Percentiles rank a stretch among this genome's conserved stretches.
Evolutionary conservation across 2,113 vertebrate genomes (phyloP).

Genomic region (Ictalurus punctatus): DNA sequence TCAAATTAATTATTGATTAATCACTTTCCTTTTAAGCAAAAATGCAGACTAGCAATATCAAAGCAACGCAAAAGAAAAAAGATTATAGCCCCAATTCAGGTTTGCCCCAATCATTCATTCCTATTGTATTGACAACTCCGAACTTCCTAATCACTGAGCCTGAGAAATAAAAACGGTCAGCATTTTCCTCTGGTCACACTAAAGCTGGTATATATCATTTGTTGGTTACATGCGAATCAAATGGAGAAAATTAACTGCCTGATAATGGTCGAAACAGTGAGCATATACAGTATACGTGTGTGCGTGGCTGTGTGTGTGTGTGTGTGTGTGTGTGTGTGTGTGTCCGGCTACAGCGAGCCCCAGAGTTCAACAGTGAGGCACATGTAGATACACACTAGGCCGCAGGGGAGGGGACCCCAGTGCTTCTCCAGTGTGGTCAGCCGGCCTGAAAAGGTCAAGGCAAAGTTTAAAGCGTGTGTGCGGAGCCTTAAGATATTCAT

Average conservation of each 20-base stretch:
- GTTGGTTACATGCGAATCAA: slow-evolving; percentile 62
- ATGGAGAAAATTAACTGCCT: slow-evolving; percentile 57
- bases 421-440: slow-evolving; percentile 48
- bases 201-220: slow-evolving; percentile 72
- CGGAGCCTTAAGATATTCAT: slow-evolving; percentile 79
- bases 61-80: slow-evolving; percentile 71
- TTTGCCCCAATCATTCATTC: slow-evolving; percentile 76
- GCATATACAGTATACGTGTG: slow-evolving; percentile 36
- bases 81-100: slow-evolving; percentile 75
- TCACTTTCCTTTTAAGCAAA: slow-evolving; percentile 80
- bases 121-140: slow-evolving; percentile 74
- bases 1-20: slow-evolving; percentile 86
- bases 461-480: slow-evolving; percentile 74
- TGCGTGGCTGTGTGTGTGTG: slow-evolving; percentile 38
- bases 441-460: slow-evolving; percentile 71
- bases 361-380: slow-evolving; percentile 37
- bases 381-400: slow-evolving; percentile 45
- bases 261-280: slow-evolving; percentile 26
- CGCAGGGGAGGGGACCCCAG: slow-evolving; percentile 46
- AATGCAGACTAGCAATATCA: slow-evolving; percentile 80
- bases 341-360: slow-evolving; percentile 20
- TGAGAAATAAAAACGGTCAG: slow-evolving; percentile 72
- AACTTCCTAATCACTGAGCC: slow-evolving; percentile 76
- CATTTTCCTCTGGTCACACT: slow-evolving; percentile 68
- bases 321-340: slow-evolving; percentile 41